A percentile compares a stretch with the other conserved stretches of the same genome.
Evolutionary conservation across 1,140 invertebrate genomes (phyloP).

Genomic region (Zophobas morio): DNA sequence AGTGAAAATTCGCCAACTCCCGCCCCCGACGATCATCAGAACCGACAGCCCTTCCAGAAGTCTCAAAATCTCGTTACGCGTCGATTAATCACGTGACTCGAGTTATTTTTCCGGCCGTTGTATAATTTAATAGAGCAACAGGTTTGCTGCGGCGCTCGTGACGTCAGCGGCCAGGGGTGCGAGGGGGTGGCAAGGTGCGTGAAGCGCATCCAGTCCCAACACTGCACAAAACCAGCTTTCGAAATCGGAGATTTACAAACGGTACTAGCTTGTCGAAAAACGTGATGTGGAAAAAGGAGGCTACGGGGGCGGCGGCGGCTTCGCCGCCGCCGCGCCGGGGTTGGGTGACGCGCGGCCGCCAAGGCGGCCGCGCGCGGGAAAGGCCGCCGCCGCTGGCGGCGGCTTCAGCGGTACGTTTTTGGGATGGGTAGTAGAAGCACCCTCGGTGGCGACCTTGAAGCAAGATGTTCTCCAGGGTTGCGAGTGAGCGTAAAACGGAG

Average conservation of each 20-base stretch:
- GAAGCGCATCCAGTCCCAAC: slow-evolving; percentile 30
- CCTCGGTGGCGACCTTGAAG: slow-evolving; percentile 44
- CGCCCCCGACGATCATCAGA: too few relatives aligned
- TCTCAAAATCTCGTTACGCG: slow-evolving; percentile 32
- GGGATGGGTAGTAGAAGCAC: slow-evolving; percentile 37
- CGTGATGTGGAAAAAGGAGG: background rate
- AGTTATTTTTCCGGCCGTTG: slow-evolving; percentile 39
- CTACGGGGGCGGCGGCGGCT: background rate
- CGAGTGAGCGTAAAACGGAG: slow-evolving; percentile 24
- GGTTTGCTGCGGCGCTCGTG: slow-evolving; percentile 45
- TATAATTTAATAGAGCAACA: slow-evolving; percentile 49
- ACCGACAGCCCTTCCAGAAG: background rate
- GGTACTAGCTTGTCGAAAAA: slow-evolving; percentile 44
- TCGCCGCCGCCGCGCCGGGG: background rate
- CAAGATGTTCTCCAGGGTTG: slow-evolving; percentile 49
- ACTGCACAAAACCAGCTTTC: slow-evolving; percentile 51
- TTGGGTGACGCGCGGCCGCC: background rate
- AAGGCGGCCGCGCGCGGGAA: background rate
- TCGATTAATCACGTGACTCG: slow-evolving; percentile 25
- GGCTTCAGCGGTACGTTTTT: slow-evolving; percentile 11
- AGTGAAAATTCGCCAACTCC: too few relatives aligned
- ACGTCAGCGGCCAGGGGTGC: slow-evolving; percentile 40
- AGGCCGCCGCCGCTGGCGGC: background rate
- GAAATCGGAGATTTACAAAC: slow-evolving; percentile 50
- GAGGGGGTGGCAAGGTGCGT: slow-evolving; percentile 45